Base-by-base conservation (phyloP, 2,797 vertebrate species). In the Carapus acus region DNA sequence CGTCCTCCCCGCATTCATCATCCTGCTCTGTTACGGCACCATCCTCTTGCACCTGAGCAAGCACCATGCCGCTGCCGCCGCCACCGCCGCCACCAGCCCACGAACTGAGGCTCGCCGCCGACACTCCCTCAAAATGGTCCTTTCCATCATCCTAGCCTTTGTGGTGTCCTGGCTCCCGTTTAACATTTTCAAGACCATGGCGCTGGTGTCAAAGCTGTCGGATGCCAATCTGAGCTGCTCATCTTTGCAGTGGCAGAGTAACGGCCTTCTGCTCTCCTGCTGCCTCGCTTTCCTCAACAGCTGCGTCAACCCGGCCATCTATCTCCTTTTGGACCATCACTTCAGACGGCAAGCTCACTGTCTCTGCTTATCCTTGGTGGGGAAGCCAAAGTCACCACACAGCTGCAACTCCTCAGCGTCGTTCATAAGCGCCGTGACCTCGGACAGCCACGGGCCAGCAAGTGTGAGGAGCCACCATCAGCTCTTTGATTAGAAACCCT, bases 271-370 rank as follows among this genome's bases (percentile, higher is more conserved):
- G 1, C 0, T 85, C 37, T 85, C 90, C 1, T 88, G 90, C 63
- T 91, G 90, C 76, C 61, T 94, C 71, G 93, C 91, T 6, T 94
- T 94, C 60, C 29, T 89, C 52, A 91, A 91, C 86, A 92, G 92
- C 74, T 92, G 92, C 24, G 64, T 91, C 52, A 94, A 93, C 59
- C 93, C 92, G 2, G 71, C 84, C 61, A 84, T 96, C 77, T 94
- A 93, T 18, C 77, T 91, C 8, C 80, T 90, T 36, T 81, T 93
- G 67, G 93, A 94, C 63, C 78, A 82, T 31, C 85, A 90, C 36
- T 94, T 94, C 82, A 88, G 83, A 17, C 78, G 54, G n/a, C 64
- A 54, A 0, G 83, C 77, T 0, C 1, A 15, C 7, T 7, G 7
- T 1, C 43, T 86, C 54, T 74, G 12, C 43, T 43, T 51, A 21